Percentiles rank a stretch among this genome's conserved stretches.
Conservation (phyloP, 2,113 vertebrate genomes). For the Cyprinodon brontotheroides region DNA sequence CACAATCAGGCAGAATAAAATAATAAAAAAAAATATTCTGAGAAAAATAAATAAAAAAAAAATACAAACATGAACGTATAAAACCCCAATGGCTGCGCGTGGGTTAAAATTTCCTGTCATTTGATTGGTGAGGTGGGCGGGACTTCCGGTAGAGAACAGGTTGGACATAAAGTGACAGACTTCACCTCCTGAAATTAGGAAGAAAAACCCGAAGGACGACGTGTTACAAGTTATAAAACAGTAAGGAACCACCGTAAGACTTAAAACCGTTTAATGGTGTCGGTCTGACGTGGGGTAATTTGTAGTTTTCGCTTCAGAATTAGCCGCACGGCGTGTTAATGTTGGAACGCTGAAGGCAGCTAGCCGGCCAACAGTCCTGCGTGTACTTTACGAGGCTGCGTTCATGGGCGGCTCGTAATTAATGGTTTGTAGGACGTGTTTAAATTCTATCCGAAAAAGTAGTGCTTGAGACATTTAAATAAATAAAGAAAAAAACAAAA, state of each 20-base stretch:
- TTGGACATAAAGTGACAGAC: constrained; percentile 62
- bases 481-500: too few relatives aligned
- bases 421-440: neutral
- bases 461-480: neutral
- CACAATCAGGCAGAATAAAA: neutral
- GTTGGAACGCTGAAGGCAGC: constrained; percentile 43
- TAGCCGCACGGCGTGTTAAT: constrained; percentile 3
- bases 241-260: constrained; percentile 54
- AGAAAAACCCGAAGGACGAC: constrained; percentile 64
- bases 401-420: constrained; percentile 46
- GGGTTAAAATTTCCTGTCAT: constrained; percentile 43
- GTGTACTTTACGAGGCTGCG: constrained; percentile 45
- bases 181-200: constrained; percentile 60
- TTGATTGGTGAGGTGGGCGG: constrained; percentile 65
- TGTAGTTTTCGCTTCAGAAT: constrained; percentile 30
- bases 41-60: neutral
- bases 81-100: constrained; percentile 17
- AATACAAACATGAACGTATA: neutral
- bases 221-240: constrained; percentile 54
- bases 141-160: constrained; percentile 62
- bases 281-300: constrained; percentile 7
- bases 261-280: neutral
- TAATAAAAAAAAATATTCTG: neutral
- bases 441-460: neutral
- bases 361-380: constrained; percentile 53